Conservation (phyloP, 2,888 invertebrate genomes). For the Melikaiella ostensackeni region DNA sequence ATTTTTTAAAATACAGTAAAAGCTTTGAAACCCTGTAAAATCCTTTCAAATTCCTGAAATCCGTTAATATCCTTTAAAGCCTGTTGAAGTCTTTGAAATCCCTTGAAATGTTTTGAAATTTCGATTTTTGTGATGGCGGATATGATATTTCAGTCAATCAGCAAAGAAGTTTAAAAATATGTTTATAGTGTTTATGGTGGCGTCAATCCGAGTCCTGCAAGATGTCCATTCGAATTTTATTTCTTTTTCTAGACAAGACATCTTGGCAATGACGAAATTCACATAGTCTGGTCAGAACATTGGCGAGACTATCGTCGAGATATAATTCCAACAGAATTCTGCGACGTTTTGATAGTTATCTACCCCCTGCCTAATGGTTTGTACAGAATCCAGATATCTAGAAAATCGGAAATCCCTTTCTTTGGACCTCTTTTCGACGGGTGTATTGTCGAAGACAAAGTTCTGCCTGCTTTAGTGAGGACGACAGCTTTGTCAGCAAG, state of each 20-base stretch:
- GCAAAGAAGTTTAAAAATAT: no score
- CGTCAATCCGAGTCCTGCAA: no score
- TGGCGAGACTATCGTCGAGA: constrained; percentile 95
- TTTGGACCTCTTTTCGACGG: constrained; percentile 98
- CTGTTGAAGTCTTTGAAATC: no score
- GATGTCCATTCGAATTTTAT: constrained; percentile 5
- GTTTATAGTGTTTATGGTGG: no score
- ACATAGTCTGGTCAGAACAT: constrained; percentile 99
- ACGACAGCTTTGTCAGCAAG: constrained; percentile 96
- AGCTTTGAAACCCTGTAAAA: no score
- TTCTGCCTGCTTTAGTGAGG: constrained; percentile 91
- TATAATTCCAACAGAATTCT: constrained; percentile 99
- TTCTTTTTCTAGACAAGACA: constrained; percentile 87
- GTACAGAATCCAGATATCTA: constrained; percentile 91
- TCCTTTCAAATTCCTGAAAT: no score
- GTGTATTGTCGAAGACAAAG: constrained; percentile 85
- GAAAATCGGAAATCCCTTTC: constrained; percentile 84
- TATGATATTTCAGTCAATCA: no score
- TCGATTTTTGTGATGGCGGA: no score
- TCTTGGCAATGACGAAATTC: constrained; percentile 98
- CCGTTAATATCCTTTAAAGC: no score
- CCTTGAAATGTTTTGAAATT: no score
- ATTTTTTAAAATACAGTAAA: no score
- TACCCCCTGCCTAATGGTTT: constrained; percentile 94
- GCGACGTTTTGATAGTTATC: constrained; percentile 97